These are phyloP conservation scores for Seison nebaliae DNA, from an alignment of 1,140 invertebrate species.

Conservation along the genomic window DNA sequence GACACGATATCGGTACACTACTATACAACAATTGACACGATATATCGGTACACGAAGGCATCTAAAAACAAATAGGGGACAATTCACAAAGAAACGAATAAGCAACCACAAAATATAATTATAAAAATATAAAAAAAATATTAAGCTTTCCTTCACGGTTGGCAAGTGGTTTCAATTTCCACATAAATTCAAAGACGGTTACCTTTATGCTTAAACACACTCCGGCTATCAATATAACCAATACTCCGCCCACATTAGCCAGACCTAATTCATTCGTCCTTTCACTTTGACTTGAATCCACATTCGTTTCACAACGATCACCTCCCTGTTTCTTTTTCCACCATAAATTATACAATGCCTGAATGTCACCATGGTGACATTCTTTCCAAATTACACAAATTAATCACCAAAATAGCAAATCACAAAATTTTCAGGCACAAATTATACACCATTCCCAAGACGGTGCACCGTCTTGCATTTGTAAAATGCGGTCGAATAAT, in stretches of 20 bases:
- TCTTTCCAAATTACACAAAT: too few relatives aligned
- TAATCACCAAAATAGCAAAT: too few relatives aligned
- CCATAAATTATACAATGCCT: constrained; percentile 13
- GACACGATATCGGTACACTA: too few relatives aligned
- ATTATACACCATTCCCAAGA: too few relatives aligned
- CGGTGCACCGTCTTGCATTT: constrained; percentile 13
- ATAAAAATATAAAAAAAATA: too few relatives aligned
- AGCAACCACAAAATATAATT: too few relatives aligned
- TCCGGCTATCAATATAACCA: constrained; percentile 70
- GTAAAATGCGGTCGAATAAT: constrained; percentile 9
- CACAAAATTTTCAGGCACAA: too few relatives aligned
- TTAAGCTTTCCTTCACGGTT: too few relatives aligned
- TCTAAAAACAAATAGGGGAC: too few relatives aligned
- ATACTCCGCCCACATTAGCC: constrained; percentile 44
- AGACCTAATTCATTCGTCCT: constrained; percentile 17
- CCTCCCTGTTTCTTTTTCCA: constrained; percentile 10
- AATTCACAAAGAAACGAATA: too few relatives aligned
- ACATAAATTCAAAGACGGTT: constrained; percentile 73
- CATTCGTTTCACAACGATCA: constrained; percentile 29
- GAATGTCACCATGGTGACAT: constrained; percentile 12
- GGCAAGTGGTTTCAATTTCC: constrained; percentile 39
- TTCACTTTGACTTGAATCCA: constrained; percentile 6
- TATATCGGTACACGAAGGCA: too few relatives aligned
- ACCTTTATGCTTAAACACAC: constrained; percentile 62
- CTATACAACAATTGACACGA: too few relatives aligned